Evolutionary conservation across 35 echinoderm and acorn worm species (phyloP).

Genomic region (Holothuria glaberrima): DNA sequence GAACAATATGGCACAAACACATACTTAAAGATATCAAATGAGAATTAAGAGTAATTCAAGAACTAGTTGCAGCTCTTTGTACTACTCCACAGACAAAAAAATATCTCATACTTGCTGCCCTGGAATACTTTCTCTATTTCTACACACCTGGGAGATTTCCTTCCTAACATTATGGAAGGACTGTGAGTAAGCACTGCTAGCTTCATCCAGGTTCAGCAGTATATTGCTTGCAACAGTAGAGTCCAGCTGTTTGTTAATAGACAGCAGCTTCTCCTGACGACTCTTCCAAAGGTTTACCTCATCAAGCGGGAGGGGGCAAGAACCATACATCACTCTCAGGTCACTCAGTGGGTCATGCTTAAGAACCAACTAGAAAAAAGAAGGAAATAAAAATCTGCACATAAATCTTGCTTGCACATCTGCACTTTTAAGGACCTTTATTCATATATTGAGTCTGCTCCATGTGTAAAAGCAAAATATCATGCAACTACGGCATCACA

Average conservation of each 20-base stretch:
- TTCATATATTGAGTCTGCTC: no score
- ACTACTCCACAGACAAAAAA: no score
- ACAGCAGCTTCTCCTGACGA: slow-evolving; percentile 67
- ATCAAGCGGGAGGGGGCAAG: slow-evolving; percentile 77
- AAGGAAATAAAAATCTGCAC: neutral
- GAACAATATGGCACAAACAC: no score
- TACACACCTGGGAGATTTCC: slow-evolving; percentile 85
- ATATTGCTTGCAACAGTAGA: slow-evolving; percentile 89
- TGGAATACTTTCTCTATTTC: neutral
- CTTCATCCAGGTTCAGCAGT: slow-evolving; percentile 90
- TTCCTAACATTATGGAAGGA: slow-evolving; percentile 94
- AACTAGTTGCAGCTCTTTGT: no score
- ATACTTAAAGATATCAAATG: no score
- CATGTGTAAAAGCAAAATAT: no score
- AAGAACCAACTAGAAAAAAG: slow-evolving; percentile 73
- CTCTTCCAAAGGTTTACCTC: slow-evolving; percentile 83
- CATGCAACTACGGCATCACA: no score
- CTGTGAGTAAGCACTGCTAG: slow-evolving; percentile 93
- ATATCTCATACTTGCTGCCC: neutral
- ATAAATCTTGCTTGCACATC: no score
- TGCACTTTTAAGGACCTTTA: no score
- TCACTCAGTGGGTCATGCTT: slow-evolving; percentile 90
- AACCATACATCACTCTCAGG: slow-evolving; percentile 70
- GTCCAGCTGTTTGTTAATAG: slow-evolving; percentile 89
- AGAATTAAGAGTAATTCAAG: no score